A percentile compares a stretch with the other conserved stretches of the same genome.
phyloP scores from a whole-genome alignment of 2,113 vertebrate species.

The Cricetomys ansorgei region DNA sequence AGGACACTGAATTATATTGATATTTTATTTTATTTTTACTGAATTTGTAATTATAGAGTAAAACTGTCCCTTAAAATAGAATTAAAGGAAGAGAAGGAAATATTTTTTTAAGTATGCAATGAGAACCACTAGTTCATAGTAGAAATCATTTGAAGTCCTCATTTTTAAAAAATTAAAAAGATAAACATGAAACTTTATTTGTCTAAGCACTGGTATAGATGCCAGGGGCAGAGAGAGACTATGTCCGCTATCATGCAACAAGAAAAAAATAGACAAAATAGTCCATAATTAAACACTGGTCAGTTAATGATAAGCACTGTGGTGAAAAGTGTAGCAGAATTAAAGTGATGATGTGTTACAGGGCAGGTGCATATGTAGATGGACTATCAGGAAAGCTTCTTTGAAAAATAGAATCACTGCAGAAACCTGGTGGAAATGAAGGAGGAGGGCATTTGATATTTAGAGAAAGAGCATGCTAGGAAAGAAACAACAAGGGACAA shows the following conservation, averaged over 20 bases:
- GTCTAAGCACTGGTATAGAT: background rate
- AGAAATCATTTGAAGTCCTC: background rate
- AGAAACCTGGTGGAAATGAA: background rate
- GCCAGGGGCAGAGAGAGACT: background rate
- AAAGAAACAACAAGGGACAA: background rate
- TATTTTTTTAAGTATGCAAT: background rate
- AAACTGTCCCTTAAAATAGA: too few species aligned
- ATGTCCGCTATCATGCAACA: background rate
- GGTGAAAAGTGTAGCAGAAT: background rate
- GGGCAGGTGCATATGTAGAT: background rate
- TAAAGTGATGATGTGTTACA: background rate
- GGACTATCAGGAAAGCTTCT: background rate
- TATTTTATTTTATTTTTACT: constrained; percentile 3
- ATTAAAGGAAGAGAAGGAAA: background rate
- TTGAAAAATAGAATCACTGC: background rate
- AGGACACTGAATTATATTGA: background rate
- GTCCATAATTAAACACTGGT: background rate
- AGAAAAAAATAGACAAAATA: background rate
- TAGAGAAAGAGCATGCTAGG: background rate
- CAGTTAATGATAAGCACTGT: background rate
- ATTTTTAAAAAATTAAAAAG: background rate
- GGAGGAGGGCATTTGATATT: background rate
- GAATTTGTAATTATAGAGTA: background rate
- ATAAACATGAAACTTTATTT: background rate
- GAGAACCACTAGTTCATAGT: background rate